Conservation (phyloP, 2,888 invertebrate species). For the Melinopterus prodromus region DNA sequence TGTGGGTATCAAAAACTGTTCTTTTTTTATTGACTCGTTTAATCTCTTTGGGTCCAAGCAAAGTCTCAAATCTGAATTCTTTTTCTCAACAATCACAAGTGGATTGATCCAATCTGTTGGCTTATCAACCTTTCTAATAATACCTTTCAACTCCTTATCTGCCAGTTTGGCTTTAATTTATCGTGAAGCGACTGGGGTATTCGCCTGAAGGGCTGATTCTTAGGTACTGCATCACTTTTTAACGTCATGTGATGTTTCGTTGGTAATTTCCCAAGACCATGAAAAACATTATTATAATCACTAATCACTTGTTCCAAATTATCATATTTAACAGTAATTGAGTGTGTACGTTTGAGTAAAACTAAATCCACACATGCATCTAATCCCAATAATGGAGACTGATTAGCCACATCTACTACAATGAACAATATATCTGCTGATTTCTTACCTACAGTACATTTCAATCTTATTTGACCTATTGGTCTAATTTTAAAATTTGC, state of each 20-base stretch:
- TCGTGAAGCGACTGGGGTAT: neutral
- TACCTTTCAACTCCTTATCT: neutral
- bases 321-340: neutral
- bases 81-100: constrained; percentile 22
- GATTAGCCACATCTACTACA: no score
- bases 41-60: constrained; percentile 26
- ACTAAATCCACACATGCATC: constrained; percentile 6
- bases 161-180: neutral
- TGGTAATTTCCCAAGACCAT: constrained; percentile 19
- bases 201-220: neutral
- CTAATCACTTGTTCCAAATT: constrained; percentile 13
- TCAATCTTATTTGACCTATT: neutral
- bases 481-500: neutral
- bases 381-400: constrained; percentile 13
- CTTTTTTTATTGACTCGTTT: constrained; percentile 31
- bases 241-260: constrained; percentile 9
- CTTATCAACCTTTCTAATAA: no score
- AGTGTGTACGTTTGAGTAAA: constrained; percentile 4
- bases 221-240: constrained; percentile 5
- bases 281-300: neutral
- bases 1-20: constrained; percentile 43
- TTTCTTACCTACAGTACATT: no score
- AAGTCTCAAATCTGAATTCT: constrained; percentile 23
- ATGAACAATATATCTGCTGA: no score
- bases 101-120: constrained; percentile 16